Conservation (phyloP, 2,888 invertebrate species). For the Metopia argyrocephala region DNA sequence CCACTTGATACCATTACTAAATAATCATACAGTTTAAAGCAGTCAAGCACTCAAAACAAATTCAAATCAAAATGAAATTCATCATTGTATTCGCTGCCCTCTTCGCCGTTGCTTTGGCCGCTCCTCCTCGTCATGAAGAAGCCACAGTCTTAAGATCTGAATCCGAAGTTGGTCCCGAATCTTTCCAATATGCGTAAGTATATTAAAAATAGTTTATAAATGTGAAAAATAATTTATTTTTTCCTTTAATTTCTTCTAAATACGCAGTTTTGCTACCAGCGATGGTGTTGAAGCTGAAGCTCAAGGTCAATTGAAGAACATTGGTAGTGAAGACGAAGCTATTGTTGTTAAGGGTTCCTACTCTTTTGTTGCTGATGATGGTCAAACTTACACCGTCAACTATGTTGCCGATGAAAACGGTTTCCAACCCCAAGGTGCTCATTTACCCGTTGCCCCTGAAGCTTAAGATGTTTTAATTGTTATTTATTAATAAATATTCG, state of each 20-base stretch:
- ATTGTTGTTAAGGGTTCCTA: conserved; percentile 69
- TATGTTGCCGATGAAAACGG: conserved; percentile 80
- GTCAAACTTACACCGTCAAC: conserved; percentile 77
- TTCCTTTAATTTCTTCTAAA: neutral
- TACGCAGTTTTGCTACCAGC: conserved; percentile 66
- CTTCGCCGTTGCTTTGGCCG: conserved; percentile 68
- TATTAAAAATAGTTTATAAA: neutral
- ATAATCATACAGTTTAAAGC: no score
- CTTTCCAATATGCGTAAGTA: conserved; percentile 81
- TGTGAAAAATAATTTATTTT: neutral
- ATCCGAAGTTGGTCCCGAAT: conserved; percentile 75
- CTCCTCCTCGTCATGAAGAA: conserved; percentile 69
- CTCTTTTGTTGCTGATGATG: conserved; percentile 68
- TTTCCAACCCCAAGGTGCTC: conserved; percentile 77
- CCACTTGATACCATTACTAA: no score
- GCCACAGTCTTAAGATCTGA: conserved; percentile 81
- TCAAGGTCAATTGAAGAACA: conserved; percentile 65
- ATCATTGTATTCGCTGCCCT: conserved; percentile 70
- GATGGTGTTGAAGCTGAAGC: conserved; percentile 68
- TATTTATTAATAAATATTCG: conserved; percentile 37
- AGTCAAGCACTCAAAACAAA: neutral
- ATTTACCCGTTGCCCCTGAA: conserved; percentile 68
- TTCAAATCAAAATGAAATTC: conserved; percentile 53
- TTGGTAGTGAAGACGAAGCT: conserved; percentile 66
- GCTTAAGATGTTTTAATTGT: conserved; percentile 53